These are phyloP conservation scores for Bambusicola thoracicus DNA, from an alignment of 2,113 vertebrate genomes.

Conservation along the genomic window DNA sequence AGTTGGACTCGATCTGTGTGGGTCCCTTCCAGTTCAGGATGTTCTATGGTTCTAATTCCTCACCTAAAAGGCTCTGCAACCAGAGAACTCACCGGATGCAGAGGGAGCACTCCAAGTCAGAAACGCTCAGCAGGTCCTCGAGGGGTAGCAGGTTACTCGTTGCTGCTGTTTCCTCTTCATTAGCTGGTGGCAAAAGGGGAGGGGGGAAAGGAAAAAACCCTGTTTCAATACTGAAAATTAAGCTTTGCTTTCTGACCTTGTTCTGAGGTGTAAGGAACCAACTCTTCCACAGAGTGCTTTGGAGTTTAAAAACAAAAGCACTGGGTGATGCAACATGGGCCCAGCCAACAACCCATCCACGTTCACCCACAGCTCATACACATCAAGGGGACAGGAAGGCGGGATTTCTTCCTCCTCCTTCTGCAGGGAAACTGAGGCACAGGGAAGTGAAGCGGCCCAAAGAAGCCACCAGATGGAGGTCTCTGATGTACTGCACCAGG, in stretches of 20 bases:
- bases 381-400: not conserved
- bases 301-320: not conserved
- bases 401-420: not conserved
- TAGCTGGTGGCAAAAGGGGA: constrained; percentile 6
- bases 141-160: not conserved
- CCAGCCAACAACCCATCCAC: rapidly evolving
- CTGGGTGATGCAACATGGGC: not conserved
- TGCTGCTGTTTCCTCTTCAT: not conserved
- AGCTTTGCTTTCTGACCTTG: not conserved
- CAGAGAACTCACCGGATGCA: constrained; percentile 85
- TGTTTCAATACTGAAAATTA: not conserved
- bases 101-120: constrained; percentile 91
- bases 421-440: not conserved
- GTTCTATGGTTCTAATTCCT: not conserved
- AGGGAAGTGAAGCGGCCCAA: not conserved
- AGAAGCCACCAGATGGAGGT: not conserved
- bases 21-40: too few species aligned
- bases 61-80: not conserved
- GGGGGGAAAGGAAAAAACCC: not conserved
- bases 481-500: not conserved
- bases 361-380: not conserved
- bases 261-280: not conserved
- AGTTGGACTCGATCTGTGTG: too few species aligned
- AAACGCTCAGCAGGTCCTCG: constrained; percentile 73
- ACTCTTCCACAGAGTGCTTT: not conserved